A percentile compares a stretch with the other conserved stretches of the same genome.
Evolutionary conservation across 2,797 vertebrate genomes (phyloP).

Genomic region (Tarsius wallacei): DNA sequence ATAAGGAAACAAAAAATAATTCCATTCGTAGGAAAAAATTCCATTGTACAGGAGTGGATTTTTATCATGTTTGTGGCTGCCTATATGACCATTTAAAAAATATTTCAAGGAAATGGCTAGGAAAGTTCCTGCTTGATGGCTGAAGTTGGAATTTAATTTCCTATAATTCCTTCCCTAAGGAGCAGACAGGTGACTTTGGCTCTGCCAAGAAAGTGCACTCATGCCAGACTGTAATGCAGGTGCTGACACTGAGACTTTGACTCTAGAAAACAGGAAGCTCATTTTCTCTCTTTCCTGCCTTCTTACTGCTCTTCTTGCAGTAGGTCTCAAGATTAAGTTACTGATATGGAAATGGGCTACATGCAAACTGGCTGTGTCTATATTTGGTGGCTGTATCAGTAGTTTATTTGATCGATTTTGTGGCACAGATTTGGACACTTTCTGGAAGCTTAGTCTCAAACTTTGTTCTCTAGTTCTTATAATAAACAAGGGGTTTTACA

Average conservation of each 20-base stretch:
- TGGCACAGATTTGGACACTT: not conserved
- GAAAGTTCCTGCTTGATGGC: conserved; percentile 19
- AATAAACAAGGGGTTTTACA: not conserved
- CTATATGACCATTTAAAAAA: not conserved
- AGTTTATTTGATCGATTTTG: not conserved
- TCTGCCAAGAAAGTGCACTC: not conserved
- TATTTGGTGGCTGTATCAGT: not conserved
- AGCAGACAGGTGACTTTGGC: not conserved
- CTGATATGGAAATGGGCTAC: not conserved
- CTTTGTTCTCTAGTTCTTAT: not conserved
- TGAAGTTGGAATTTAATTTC: not conserved
- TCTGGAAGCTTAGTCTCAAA: conserved; percentile 10
- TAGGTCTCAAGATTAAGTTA: conserved; percentile 26
- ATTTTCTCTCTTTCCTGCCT: not conserved
- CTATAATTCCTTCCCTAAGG: not conserved
- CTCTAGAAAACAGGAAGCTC: conserved; percentile 2
- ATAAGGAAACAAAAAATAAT: not conserved
- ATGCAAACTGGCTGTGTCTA: not conserved
- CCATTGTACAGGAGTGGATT: not conserved
- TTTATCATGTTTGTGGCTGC: not conserved
- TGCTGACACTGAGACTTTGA: not conserved
- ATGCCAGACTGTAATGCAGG: not conserved
- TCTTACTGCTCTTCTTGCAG: not conserved
- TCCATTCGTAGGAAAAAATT: not conserved
- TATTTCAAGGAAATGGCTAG: conserved; percentile 8